Evolutionary conservation across 2,888 invertebrate species (phyloP).

Genomic region (Aphrophora alni): DNA sequence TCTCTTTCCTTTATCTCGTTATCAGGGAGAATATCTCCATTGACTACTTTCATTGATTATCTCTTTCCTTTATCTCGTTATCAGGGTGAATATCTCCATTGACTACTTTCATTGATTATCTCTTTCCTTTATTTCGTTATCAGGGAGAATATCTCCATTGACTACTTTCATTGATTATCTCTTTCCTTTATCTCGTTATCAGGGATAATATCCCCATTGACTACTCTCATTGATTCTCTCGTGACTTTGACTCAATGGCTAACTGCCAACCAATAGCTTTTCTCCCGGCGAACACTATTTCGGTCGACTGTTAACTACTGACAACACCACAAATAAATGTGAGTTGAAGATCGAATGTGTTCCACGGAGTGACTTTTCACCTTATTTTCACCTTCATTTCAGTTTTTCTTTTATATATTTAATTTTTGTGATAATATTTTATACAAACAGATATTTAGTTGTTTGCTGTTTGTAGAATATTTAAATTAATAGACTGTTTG

Average conservation of each 20-base stretch:
- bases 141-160: too few species aligned
- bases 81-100: too few species aligned
- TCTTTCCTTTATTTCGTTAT: too few species aligned
- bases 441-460: too few species aligned
- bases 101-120: too few species aligned
- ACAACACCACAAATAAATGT: not conserved
- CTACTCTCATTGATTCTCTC: not conserved
- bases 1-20: too few species aligned
- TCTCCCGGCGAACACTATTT: not conserved
- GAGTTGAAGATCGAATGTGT: not conserved
- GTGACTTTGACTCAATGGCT: not conserved
- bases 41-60: too few species aligned
- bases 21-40: too few species aligned
- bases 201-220: not conserved
- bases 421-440: not conserved
- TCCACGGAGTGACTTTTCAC: not conserved
- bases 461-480: not conserved
- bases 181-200: too few species aligned
- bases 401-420: not conserved
- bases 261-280: not conserved
- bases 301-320: not conserved
- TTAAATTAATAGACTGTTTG: too few species aligned
- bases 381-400: not conserved
- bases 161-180: too few species aligned
- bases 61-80: too few species aligned